Base-by-base conservation (phyloP, 2,888 invertebrate species). In the Erynnis tages region DNA sequence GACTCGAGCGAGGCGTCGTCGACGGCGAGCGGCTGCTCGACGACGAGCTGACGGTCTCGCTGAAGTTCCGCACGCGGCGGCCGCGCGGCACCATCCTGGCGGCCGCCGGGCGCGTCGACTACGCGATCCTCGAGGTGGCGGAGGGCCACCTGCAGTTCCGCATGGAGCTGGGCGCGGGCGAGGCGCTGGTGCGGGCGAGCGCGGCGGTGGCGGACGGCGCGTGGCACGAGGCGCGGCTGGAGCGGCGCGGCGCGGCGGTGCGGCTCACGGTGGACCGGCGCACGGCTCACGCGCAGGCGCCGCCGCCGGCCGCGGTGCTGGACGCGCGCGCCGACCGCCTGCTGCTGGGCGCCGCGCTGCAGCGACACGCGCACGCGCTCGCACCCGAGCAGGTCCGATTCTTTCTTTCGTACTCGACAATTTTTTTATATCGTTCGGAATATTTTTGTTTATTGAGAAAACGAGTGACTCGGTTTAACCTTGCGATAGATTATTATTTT, bases 121-220 rank as follows among this genome's bases (percentile, higher is more conserved):
- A 96, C 79, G 96, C 96, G 65, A 93, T 96, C 60, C 88, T 98
- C 52, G 97, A 98, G 91, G 93, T 86, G 57, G 93, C 93, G 11
- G 95, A 96, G 76, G 98, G 98, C 0, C 92, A 93, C 41, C 92
- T 97, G 7, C 97, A 96, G 78, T 97, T 97, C 81, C 93, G 96
- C 60, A 97, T 97, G 90, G 96, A 98, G 77, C 92, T 98, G 61
- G 98, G 98, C 13, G 95, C 95, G 60, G 98, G 98, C 4, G 95
- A 95, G 79, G 97, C 96, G 27, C 84, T 94, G 47, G 94, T 97
- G 21, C 91, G 94, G 57, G 94, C 96, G 1, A 93, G 76, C 29
- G 82, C 66, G 54, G 65, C 76, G 25, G 86, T 79, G 62, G 73
- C 82, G 40, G 90, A 90, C 76, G 89, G 87, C 56, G 75, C 65